These are phyloP conservation scores for Heliocidaris erythrogramma DNA, from an alignment of 35 echinoderm and acorn worm species.

Conservation along the genomic window DNA sequence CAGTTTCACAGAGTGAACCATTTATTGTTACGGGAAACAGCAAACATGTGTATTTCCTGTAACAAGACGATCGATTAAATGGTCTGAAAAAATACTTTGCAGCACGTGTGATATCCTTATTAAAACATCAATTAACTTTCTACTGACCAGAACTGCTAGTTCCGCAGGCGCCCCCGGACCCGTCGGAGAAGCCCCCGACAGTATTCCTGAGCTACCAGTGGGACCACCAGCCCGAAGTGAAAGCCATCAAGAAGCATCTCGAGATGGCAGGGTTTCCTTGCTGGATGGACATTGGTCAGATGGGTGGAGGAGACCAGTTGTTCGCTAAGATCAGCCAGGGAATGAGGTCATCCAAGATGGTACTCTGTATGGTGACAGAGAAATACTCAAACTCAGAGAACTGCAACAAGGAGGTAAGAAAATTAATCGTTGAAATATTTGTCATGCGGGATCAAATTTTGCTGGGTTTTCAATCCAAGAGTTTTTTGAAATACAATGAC, in stretches of 20 bases:
- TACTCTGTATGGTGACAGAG: conserved; percentile 90
- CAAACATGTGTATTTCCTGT: background rate
- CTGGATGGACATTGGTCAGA: conserved; percentile 99
- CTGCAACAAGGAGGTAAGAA: conserved; percentile 93
- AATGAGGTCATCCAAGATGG: conserved; percentile 89
- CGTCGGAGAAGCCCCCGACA: conserved; percentile 63
- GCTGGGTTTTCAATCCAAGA: too few relatives aligned
- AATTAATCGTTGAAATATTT: background rate
- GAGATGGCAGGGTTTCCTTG: conserved; percentile 91
- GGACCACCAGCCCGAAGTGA: conserved; percentile 92
- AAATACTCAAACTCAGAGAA: conserved; percentile 95
- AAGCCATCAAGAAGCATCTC: conserved; percentile 77
- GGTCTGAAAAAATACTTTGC: background rate
- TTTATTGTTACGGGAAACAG: background rate
- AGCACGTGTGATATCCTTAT: too few relatives aligned
- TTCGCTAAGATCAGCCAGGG: conserved; percentile 90
- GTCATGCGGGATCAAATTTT: too few relatives aligned
- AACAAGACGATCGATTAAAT: background rate
- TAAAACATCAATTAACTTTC: background rate
- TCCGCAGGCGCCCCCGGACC: conserved; percentile 51
- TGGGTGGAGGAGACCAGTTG: conserved; percentile 93
- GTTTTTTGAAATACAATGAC: too few relatives aligned
- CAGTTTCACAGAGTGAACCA: background rate
- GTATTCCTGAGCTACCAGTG: conserved; percentile 99
- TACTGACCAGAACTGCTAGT: conserved; percentile 35